phyloP scores from a whole-genome alignment of 2,888 invertebrate species.

The Galeopsomyia nigrocyanea region DNA sequence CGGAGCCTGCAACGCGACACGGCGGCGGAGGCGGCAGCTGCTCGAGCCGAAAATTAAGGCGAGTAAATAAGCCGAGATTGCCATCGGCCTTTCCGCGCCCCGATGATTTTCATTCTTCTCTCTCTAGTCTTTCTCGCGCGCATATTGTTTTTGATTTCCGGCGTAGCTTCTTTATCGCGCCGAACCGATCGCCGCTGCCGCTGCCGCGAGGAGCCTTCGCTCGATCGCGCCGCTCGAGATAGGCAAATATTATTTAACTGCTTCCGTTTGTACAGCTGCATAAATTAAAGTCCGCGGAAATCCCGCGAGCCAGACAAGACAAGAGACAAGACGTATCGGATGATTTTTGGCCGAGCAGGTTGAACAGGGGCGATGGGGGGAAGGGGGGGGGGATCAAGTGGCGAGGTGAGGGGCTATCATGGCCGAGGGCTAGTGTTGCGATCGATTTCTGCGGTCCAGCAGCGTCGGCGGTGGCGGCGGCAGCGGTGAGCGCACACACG shows the following conservation, averaged over 20 bases:
- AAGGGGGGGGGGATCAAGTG: conserved; percentile 41
- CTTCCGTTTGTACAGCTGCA: conserved; percentile 56
- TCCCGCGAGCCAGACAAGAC: no score
- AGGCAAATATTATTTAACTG: conserved; percentile 67
- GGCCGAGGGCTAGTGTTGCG: conserved; percentile 49
- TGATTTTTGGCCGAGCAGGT: neutral
- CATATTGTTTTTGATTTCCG: conserved; percentile 66
- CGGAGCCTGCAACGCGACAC: conserved; percentile 27
- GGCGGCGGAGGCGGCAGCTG: neutral
- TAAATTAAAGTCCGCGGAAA: no score
- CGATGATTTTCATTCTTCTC: conserved; percentile 54
- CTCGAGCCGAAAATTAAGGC: neutral
- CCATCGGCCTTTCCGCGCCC: conserved; percentile 32
- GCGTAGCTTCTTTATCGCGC: conserved; percentile 54
- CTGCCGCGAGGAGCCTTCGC: conserved; percentile 19
- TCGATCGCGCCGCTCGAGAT: conserved; percentile 19
- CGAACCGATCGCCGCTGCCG: conserved; percentile 57
- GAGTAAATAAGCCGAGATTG: neutral
- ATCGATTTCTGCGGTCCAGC: conserved; percentile 56
- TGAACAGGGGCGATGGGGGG: conserved; percentile 29
- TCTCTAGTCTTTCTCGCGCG: no score
- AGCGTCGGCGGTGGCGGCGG: conserved; percentile 15
- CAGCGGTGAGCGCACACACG: conserved; percentile 27
- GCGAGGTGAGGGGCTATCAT: conserved; percentile 44
- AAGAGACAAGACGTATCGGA: neutral